Percentiles rank a stretch among this genome's conserved stretches.
Conservation (phyloP, 2,797 vertebrate genomes). For the Micrastur ruficollis region DNA sequence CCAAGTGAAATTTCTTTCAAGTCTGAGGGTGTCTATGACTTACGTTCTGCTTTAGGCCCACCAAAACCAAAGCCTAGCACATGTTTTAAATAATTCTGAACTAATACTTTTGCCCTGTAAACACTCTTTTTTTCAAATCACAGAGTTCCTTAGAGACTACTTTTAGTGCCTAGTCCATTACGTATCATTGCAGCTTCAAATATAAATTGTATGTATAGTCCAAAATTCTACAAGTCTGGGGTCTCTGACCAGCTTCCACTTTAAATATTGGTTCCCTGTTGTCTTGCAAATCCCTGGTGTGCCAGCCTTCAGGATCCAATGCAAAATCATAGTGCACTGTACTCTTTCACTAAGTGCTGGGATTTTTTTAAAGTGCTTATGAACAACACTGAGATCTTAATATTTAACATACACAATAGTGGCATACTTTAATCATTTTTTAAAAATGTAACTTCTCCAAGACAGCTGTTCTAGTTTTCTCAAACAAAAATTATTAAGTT, state of each 20-base stretch:
- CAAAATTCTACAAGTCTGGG: neutral
- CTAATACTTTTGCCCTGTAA: neutral
- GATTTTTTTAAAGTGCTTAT: neutral
- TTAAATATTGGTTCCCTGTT: neutral
- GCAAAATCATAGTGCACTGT: neutral
- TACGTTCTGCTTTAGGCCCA: neutral
- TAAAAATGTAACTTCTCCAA: neutral
- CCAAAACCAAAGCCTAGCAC: neutral
- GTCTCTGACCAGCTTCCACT: neutral
- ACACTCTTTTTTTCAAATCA: neutral
- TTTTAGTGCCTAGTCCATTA: neutral
- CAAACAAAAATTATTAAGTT: neutral
- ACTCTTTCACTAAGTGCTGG: neutral
- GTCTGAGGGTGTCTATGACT: neutral
- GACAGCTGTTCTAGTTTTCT: neutral
- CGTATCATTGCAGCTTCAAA: neutral
- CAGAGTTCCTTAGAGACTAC: neutral
- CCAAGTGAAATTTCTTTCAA: neutral
- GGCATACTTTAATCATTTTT: neutral
- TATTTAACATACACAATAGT: neutral
- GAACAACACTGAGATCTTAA: neutral
- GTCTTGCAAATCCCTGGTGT: neutral
- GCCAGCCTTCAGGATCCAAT: neutral
- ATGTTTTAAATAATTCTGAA: neutral
- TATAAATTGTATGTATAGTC: neutral